Evolutionary conservation across 2,113 vertebrate species (phyloP), one percentile per base, ranked within the genome.

Genomic region (Leptodactylus fuscus): DNA sequence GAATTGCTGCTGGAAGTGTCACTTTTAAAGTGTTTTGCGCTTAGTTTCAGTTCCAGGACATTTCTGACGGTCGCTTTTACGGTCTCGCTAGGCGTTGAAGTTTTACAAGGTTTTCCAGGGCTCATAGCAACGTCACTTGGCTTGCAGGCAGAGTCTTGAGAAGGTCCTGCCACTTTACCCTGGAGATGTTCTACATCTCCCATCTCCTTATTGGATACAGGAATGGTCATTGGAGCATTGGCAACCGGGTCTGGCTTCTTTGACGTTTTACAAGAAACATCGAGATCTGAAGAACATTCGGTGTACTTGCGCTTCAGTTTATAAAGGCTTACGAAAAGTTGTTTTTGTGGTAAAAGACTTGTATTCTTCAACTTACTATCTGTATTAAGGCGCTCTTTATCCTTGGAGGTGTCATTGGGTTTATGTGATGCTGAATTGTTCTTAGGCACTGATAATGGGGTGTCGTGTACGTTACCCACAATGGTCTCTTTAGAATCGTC

Each of bases 21-120:
- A 0, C 90, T 93, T 82, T 92, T 94, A 3, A 92, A 88, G 88
- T 90, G 93, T 71, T 94, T 95, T 89, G 93, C 95, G 22, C 92
- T 89, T 89, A 94, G 94, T 89, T 97, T 98, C 85, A 96, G 93
- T 90, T 99, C 96, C 88, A 96, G 87, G 89, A 95, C 92, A 85
- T 93, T 97, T 90, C 95, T 96, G 89, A 95, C 95, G 0, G 95
- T 94, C n/a, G 91, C 95, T 88, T 97, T 96, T 87, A 94, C 90
- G 89, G 93, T 94, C 87, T 94, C 93, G 83, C 88, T 91, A 88
- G 92, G 89, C 83, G 93, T 91, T 87, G 92, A 92, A 58, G 92
- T 92, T 85, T 89, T 86, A 89, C 90, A 90, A 85, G 91, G 87
- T 84, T 94, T 93, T 7, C 85, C 91, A 32, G 92, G 91, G 58